phyloP scores from a whole-genome alignment of 2,113 vertebrate genomes.

The Brachyhypopomus occidentalis region DNA sequence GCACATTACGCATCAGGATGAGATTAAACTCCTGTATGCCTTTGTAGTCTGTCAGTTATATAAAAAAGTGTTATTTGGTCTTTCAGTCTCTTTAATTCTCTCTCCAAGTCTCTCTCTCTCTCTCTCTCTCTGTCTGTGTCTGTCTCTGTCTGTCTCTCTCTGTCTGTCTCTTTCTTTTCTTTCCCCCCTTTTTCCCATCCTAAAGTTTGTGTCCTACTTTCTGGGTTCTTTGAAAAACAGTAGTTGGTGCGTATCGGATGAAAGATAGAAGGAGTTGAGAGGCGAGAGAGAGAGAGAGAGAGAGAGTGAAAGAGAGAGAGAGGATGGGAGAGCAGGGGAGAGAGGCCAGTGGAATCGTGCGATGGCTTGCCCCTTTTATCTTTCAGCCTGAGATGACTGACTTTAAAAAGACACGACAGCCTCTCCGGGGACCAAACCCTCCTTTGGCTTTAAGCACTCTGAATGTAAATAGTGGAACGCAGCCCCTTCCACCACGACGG shows the following conservation, averaged over 20 bases:
- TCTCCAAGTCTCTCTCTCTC: background rate
- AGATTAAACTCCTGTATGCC: slow-evolving; percentile 6
- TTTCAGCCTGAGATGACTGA: slow-evolving; percentile 58
- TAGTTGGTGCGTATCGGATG: slow-evolving; percentile 58
- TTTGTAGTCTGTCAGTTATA: background rate
- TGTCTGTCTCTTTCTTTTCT: slow-evolving; percentile 2
- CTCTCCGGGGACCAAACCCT: slow-evolving; percentile 35
- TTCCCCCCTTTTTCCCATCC: slow-evolving; percentile 18
- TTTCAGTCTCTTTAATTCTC: slow-evolving; percentile 12
- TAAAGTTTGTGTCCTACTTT: slow-evolving; percentile 69
- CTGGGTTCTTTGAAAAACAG: slow-evolving; percentile 63
- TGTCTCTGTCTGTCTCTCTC: slow-evolving; percentile 4
- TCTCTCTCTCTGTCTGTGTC: background rate
- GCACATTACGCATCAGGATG: slow-evolving; percentile 46
- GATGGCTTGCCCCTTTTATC: slow-evolving; percentile 63
- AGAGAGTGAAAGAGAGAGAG: slow-evolving; percentile 19
- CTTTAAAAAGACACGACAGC: slow-evolving; percentile 35
- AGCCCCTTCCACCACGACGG: slow-evolving; percentile 4
- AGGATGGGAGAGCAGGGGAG: slow-evolving; percentile 24
- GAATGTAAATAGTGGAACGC: slow-evolving; percentile 11
- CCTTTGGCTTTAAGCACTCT: slow-evolving; percentile 32
- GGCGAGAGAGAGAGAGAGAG: slow-evolving; percentile 4
- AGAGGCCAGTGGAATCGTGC: slow-evolving; percentile 54
- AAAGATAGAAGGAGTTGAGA: slow-evolving; percentile 48
- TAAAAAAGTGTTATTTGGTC: slow-evolving; percentile 3